phyloP scores from a whole-genome alignment of 2,113 vertebrate genomes.

The Lepidothrix coronata region DNA sequence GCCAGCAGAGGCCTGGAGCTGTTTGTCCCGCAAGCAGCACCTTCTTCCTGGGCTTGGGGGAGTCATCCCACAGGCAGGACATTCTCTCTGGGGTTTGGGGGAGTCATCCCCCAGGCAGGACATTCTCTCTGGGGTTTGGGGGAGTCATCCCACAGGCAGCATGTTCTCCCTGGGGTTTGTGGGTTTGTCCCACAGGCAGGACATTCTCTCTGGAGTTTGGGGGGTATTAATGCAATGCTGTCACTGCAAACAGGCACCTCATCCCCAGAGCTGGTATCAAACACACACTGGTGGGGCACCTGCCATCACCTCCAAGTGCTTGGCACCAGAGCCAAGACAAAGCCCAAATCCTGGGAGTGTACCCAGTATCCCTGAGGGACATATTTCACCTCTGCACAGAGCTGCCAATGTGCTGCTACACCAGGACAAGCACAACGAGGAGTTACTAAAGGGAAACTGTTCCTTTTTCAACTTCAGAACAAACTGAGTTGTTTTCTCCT shows the following conservation, averaged over 20 bases:
- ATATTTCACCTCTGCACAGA: accelerated
- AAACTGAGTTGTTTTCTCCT: neutral
- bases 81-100: too few species aligned
- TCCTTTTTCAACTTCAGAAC: neutral
- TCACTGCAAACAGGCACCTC: neutral
- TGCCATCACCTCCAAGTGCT: neutral
- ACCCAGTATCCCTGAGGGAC: accelerated
- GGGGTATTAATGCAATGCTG: accelerated
- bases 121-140: too few species aligned
- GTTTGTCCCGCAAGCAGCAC: neutral
- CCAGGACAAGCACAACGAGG: neutral
- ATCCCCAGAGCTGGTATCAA: accelerated
- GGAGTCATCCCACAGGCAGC: too few species aligned
- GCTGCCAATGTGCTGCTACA: accelerated
- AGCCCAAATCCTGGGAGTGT: accelerated
- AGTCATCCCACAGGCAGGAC: too few species aligned
- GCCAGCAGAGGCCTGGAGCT: neutral
- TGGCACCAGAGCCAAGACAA: neutral
- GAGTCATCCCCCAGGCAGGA: too few species aligned
- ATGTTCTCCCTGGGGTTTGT: too few species aligned
- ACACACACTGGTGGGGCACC: accelerated
- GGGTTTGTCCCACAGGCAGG: neutral
- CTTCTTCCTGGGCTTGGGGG: neutral
- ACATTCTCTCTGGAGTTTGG: neutral
- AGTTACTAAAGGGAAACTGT: neutral